Conservation (phyloP, 1,140 invertebrate species). For the Drosophila arawakana region DNA sequence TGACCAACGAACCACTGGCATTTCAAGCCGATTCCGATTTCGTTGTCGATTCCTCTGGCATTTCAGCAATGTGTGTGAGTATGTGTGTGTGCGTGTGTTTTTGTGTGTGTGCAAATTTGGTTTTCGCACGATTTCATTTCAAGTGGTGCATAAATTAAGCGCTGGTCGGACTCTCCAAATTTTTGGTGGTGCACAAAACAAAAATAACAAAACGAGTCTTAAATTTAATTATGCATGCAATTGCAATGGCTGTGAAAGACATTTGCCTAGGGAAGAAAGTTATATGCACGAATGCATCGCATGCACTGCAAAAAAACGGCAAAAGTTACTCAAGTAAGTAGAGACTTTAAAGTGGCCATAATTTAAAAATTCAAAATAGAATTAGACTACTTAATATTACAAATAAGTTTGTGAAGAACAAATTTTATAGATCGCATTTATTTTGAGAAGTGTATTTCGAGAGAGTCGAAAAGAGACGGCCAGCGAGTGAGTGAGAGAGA, state of each 20-base stretch:
- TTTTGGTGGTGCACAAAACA: conserved; percentile 8
- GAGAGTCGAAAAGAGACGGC: not conserved
- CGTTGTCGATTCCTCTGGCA: not conserved
- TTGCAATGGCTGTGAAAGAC: conserved; percentile 15
- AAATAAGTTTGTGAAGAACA: too few species aligned
- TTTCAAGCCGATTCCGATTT: not conserved
- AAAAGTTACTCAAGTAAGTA: too few species aligned
- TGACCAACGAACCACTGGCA: conserved; percentile 1
- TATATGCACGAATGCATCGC: conserved; percentile 19
- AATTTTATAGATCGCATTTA: too few species aligned
- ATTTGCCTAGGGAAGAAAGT: conserved; percentile 3
- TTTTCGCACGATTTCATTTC: conserved; percentile 74
- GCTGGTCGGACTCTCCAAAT: conserved; percentile 42
- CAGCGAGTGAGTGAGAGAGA: not conserved
- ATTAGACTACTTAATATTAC: too few species aligned
- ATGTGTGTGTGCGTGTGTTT: too few species aligned
- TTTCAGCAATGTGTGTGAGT: not conserved
- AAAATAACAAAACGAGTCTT: not conserved
- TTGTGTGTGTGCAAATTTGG: conserved; percentile 54
- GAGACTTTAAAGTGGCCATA: too few species aligned
- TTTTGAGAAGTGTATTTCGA: not conserved
- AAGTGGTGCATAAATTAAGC: conserved; percentile 71
- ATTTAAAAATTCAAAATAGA: too few species aligned
- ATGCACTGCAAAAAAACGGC: too few species aligned
- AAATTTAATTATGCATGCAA: conserved; percentile 51